Evolutionary conservation across 2,797 vertebrate species (phyloP).

Genomic region (Brachyrhaphis roseni): DNA sequence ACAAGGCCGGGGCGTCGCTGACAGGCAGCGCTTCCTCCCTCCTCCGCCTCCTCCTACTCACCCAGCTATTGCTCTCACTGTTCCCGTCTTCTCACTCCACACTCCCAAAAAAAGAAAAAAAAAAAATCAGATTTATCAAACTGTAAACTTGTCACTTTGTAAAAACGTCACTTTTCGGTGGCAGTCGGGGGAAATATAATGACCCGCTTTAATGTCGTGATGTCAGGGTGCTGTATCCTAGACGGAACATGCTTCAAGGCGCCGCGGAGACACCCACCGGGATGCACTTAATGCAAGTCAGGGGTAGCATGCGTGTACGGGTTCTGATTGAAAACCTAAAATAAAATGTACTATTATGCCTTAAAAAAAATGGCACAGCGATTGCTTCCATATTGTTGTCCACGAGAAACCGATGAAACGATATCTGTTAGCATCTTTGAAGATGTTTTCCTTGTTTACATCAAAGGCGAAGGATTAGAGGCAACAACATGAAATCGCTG

Average conservation of each 20-base stretch:
- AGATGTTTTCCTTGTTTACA: conserved; percentile 4
- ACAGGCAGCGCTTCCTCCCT: conserved; percentile 70
- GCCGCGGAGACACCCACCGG: conserved; percentile 51
- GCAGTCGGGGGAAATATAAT: conserved; percentile 83
- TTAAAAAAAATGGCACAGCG: conserved; percentile 2
- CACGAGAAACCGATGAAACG: conserved; percentile 27
- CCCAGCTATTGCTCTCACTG: conserved; percentile 47
- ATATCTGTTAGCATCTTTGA: conserved; percentile 17
- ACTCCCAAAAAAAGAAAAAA: conserved; percentile 20
- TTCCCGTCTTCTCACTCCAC: conserved; percentile 52
- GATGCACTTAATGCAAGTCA: conserved; percentile 45
- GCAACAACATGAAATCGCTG: conserved; percentile 26
- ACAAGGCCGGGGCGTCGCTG: conserved; percentile 68
- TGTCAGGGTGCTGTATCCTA: conserved; percentile 70
- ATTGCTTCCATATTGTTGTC: not conserved
- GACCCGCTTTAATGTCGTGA: conserved; percentile 82
- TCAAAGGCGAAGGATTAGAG: conserved; percentile 25
- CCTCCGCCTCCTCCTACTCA: conserved; percentile 54
- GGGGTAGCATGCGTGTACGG: conserved; percentile 22
- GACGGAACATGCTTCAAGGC: conserved; percentile 66
- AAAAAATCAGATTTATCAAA: conserved; percentile 84
- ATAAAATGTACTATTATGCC: conserved; percentile 67
- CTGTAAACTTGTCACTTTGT: conserved; percentile 88
- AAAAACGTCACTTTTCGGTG: conserved; percentile 82
- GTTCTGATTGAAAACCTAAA: conserved; percentile 65